These are phyloP conservation scores for Eulemur rubriventer DNA, from an alignment of 2,797 vertebrate species.

Conservation along the genomic window DNA sequence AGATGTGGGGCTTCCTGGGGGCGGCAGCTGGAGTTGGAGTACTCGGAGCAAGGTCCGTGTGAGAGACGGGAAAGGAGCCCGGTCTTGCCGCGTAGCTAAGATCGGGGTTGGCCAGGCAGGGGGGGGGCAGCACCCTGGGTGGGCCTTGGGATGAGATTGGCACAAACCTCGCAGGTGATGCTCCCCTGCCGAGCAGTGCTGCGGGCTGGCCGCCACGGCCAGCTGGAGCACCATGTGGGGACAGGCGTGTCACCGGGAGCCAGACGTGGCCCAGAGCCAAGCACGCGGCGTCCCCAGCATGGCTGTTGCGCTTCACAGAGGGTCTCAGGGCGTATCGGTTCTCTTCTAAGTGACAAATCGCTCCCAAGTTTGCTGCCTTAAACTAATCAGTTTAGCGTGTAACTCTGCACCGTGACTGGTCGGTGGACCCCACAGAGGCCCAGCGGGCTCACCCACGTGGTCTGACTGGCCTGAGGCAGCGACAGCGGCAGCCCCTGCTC, in stretches of 20 bases:
- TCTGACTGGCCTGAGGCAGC: background rate
- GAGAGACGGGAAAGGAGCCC: background rate
- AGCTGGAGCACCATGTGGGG: background rate
- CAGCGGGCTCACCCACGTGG: background rate
- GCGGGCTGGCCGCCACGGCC: background rate
- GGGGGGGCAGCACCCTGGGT: fast-evolving
- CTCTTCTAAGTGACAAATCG: background rate
- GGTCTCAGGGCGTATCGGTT: fast-evolving
- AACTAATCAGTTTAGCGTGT: fast-evolving
- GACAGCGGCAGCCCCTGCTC: fast-evolving
- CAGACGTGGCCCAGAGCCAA: background rate
- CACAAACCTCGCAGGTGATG: background rate
- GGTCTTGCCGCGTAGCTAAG: background rate
- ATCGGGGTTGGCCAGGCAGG: background rate
- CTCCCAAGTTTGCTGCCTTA: background rate
- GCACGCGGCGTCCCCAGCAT: fast-evolving
- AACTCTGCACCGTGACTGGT: fast-evolving
- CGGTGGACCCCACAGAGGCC: background rate
- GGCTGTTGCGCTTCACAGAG: fast-evolving
- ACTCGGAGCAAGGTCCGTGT: background rate
- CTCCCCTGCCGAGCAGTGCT: background rate
- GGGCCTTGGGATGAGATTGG: background rate
- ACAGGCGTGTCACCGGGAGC: background rate
- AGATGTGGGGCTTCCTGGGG: background rate
- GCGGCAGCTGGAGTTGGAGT: background rate